Percentiles rank a stretch among this genome's conserved stretches.
Conservation (phyloP, 2,797 vertebrate species). For the Sebastes melanostomus region DNA sequence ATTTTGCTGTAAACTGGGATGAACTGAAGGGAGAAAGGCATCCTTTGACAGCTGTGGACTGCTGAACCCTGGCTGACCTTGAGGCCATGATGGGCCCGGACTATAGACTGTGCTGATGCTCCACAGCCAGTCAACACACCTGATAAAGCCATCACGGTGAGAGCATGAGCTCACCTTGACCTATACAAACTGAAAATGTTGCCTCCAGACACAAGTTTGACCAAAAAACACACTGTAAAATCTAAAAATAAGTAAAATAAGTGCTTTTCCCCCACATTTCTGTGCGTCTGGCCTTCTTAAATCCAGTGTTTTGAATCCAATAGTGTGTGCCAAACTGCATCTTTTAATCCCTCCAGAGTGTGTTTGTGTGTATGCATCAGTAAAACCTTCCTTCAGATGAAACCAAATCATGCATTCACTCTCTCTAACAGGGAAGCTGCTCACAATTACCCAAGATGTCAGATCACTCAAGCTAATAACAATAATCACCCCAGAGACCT, state of each 20-base stretch:
- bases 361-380: neutral
- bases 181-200: neutral
- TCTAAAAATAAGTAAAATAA: neutral
- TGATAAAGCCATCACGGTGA: neutral
- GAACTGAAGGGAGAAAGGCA: slow-evolving; percentile 74
- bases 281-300: neutral
- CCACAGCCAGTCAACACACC: slow-evolving; percentile 23
- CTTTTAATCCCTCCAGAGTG: slow-evolving; percentile 17
- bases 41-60: slow-evolving; percentile 81
- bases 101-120: slow-evolving; percentile 14
- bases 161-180: slow-evolving; percentile 10
- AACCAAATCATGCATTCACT: slow-evolving; percentile 25
- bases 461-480: slow-evolving; percentile 78
- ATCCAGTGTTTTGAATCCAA: slow-evolving; percentile 19
- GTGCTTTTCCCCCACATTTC: neutral
- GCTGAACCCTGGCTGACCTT: slow-evolving; percentile 78
- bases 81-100: slow-evolving; percentile 16
- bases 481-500: slow-evolving; percentile 74
- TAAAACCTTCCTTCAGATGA: no score
- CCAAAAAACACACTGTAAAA: neutral
- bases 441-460: slow-evolving; percentile 75
- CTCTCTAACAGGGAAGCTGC: slow-evolving; percentile 53
- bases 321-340: slow-evolving; percentile 11
- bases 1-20: slow-evolving; percentile 73
- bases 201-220: neutral